Percentiles rank a stretch among this genome's conserved stretches.
phyloP scores from a whole-genome alignment of 2,888 invertebrate species.

The Mesochorus sp. region DNA sequence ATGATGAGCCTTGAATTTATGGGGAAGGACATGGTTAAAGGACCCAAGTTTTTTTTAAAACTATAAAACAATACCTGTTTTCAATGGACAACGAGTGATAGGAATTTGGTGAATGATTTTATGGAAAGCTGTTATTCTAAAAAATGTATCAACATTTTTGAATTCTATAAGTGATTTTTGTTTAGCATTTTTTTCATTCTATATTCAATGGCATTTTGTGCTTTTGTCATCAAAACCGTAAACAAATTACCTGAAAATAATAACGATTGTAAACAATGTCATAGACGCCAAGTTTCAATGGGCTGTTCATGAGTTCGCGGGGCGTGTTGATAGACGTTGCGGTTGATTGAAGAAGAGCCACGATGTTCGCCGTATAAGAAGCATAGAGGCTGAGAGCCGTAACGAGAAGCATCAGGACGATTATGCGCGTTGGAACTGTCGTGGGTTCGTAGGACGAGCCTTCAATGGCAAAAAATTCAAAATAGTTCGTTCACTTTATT shows the following conservation, averaged over 20 bases:
- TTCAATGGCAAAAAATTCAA: constrained; percentile 55
- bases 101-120: too few relatives aligned
- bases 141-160: too few relatives aligned
- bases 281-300: constrained; percentile 87
- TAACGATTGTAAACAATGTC: constrained; percentile 88
- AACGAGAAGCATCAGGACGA: constrained; percentile 86
- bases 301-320: constrained; percentile 86
- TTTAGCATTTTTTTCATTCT: too few relatives aligned
- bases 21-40: too few relatives aligned
- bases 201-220: too few relatives aligned
- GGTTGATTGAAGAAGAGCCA: constrained; percentile 88
- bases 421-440: constrained; percentile 83
- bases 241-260: constrained; percentile 88
- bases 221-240: not conserved
- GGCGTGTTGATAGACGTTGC: constrained; percentile 87
- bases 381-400: constrained; percentile 88
- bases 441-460: constrained; percentile 80
- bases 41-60: too few relatives aligned
- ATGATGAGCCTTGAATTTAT: too few relatives aligned
- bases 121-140: too few relatives aligned
- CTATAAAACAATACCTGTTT: too few relatives aligned
- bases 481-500: not conserved
- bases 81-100: too few relatives aligned
- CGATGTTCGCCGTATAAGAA: constrained; percentile 90
- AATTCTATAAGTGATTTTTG: too few relatives aligned